Evolutionary conservation across 2,888 invertebrate species (phyloP).

Genomic region (Ennomos quercinarius): DNA sequence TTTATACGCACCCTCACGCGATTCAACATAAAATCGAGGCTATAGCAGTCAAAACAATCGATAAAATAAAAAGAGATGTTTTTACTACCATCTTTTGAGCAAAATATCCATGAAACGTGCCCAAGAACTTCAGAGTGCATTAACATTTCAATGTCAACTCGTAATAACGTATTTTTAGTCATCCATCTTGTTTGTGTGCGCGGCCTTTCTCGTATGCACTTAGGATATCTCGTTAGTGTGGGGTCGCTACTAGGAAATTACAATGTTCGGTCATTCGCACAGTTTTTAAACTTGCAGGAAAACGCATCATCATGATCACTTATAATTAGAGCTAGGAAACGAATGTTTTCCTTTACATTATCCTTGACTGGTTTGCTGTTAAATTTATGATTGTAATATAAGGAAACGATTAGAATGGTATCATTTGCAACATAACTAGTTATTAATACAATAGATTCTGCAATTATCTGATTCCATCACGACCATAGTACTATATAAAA

Average conservation of each 20-base stretch:
- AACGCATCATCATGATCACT: slow-evolving; percentile 45
- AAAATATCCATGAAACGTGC: slow-evolving; percentile 74
- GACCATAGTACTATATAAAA: slow-evolving; percentile 45
- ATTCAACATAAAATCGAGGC: slow-evolving; percentile 60
- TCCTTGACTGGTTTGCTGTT: slow-evolving; percentile 35
- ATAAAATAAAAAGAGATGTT: slow-evolving; percentile 66
- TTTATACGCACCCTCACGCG: slow-evolving; percentile 55
- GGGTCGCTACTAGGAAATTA: slow-evolving; percentile 66
- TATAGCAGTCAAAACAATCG: slow-evolving; percentile 73
- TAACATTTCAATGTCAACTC: slow-evolving; percentile 85
- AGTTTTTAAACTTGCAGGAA: slow-evolving; percentile 50
- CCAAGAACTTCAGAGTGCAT: slow-evolving; percentile 75
- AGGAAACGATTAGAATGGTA: slow-evolving; percentile 71
- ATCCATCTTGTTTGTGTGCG: slow-evolving; percentile 65
- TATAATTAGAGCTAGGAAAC: slow-evolving; percentile 45
- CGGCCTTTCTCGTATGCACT: slow-evolving; percentile 67
- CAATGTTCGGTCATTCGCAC: slow-evolving; percentile 70
- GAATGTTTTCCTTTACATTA: slow-evolving; percentile 39
- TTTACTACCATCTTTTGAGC: slow-evolving; percentile 56
- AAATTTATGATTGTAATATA: slow-evolving; percentile 48
- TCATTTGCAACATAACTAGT: slow-evolving; percentile 65
- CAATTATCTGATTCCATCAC: slow-evolving; percentile 60
- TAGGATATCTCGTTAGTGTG: slow-evolving; percentile 48
- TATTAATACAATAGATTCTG: slow-evolving; percentile 67
- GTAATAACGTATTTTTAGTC: slow-evolving; percentile 81